Base-by-base conservation (phyloP, 1,140 invertebrate genomes). In the Drosophila takahashii region DNA sequence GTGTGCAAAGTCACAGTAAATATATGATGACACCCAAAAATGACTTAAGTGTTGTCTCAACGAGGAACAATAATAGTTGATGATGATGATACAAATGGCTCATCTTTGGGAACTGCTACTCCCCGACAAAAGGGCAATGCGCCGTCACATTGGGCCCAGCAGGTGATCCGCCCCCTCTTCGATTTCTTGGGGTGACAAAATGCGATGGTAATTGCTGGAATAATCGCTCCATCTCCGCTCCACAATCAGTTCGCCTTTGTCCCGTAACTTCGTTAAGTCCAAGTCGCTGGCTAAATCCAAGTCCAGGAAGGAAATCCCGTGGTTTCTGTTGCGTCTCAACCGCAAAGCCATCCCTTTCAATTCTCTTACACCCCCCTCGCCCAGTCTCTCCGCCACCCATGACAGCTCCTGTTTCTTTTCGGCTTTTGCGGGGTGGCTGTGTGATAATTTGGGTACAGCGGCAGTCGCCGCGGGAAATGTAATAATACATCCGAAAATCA, bases 401-500 rank as follows among this genome's bases (percentile, higher is more conserved):
- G 58, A 15, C 26, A 42, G 42, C 50, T 54, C 54, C 56, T 27
- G 48, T 29, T 50, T 50, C 27, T 50, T 1, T 37, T 45, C 6
- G 27, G 8, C 0, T 16, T 27, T 34, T 11, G 53, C 45, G 77
- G 81, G 81, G 81, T 80, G 71, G 81, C 81, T 85, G 81, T 85
- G 81, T 67, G 81, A 85, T 85, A 85, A 85, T 85, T 85, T 85
- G 81, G 81, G 77, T 85, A 81, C 77, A 67, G 59, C 74, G 52
- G 56, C 79, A 52, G 15, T 69, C 81, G 71, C 83, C 70, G 66
- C 83, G 83, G 83, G 83, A 86, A 86, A 86, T 79, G 78, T 79
- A 86, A 86, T 86, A 86, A 86, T 86, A 86, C 83, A 86, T 86
- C 78, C 83, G 81, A 86, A 86, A 86, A 86, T 86, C 81, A 86